phyloP scores from a whole-genome alignment of 2,797 vertebrate species.

The Margarornis squamiger region DNA sequence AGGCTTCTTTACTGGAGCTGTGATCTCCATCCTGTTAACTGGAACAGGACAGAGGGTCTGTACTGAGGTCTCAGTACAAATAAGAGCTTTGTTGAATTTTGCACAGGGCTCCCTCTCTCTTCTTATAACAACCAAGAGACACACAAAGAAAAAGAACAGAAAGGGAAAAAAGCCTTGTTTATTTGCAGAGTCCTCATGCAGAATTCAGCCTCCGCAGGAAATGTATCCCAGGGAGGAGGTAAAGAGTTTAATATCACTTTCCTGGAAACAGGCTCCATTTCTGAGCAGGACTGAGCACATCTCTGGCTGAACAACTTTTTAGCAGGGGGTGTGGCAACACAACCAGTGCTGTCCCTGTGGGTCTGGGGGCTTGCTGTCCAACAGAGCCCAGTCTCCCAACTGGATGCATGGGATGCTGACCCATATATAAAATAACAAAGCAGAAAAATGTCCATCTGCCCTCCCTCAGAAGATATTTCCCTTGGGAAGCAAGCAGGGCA shows the following conservation, averaged over 20 bases:
- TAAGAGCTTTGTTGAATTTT: constrained; percentile 58
- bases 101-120: constrained; percentile 46
- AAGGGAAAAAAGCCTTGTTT: constrained; percentile 44
- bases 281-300: not conserved
- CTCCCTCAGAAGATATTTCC: not conserved
- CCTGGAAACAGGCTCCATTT: not conserved
- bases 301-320: not conserved
- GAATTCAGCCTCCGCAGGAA: constrained; percentile 53
- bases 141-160: not conserved
- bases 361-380: not conserved
- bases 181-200: constrained; percentile 54
- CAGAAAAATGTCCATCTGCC: not conserved
- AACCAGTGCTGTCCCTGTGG: not conserved
- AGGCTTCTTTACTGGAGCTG: constrained; percentile 59
- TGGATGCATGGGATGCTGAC: not conserved
- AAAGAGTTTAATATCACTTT: not conserved
- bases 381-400: not conserved
- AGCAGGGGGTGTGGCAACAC: not conserved
- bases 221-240: constrained; percentile 40
- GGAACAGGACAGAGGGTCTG: constrained; percentile 64
- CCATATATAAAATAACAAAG: not conserved
- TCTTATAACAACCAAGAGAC: constrained; percentile 45
- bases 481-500: not conserved
- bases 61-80: constrained; percentile 53
- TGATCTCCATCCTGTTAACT: constrained; percentile 63